These are phyloP conservation scores for Pristionchus japonicus DNA, from an alignment of 2,888 invertebrate genomes.

Conservation along the genomic window DNA sequence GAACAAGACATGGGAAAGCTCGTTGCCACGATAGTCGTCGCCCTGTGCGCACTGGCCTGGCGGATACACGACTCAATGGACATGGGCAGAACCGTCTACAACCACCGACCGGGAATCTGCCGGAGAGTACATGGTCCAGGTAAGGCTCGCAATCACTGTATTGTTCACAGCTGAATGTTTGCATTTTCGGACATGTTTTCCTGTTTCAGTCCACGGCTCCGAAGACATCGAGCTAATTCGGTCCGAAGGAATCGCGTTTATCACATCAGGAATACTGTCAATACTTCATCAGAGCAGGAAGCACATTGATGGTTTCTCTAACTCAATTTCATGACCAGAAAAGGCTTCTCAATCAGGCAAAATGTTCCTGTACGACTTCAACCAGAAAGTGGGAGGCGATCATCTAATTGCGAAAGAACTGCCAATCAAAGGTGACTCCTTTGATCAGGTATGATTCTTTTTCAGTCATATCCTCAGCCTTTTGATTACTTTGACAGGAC, in stretches of 20 bases:
- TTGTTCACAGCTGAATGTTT: too few relatives aligned
- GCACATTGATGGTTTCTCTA: neutral
- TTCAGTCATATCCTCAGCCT: neutral
- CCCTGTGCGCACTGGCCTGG: neutral
- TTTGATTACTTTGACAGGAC: conserved; percentile 47
- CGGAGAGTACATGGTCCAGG: neutral
- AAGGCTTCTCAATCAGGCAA: neutral
- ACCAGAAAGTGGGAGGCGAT: neutral
- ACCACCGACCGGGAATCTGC: conserved; percentile 20
- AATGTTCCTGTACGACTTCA: conserved; percentile 52
- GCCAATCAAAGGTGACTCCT: conserved; percentile 43
- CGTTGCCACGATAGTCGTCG: neutral
- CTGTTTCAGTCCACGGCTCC: conserved; percentile 56
- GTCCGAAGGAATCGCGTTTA: conserved; percentile 53
- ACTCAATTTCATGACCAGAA: too few relatives aligned
- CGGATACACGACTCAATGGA: neutral
- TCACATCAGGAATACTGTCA: conserved; percentile 61
- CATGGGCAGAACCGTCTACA: neutral
- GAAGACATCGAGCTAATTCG: conserved; percentile 60
- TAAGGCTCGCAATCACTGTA: too few relatives aligned
- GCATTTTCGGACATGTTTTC: too few relatives aligned
- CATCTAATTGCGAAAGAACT: conserved; percentile 15
- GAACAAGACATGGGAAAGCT: too few relatives aligned
- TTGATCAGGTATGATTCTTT: neutral
- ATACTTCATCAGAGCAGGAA: neutral